Percentiles rank a stretch among this genome's conserved stretches.
phyloP scores from a whole-genome alignment of 2,888 invertebrate species.

The Psococerastis gibbosa region DNA sequence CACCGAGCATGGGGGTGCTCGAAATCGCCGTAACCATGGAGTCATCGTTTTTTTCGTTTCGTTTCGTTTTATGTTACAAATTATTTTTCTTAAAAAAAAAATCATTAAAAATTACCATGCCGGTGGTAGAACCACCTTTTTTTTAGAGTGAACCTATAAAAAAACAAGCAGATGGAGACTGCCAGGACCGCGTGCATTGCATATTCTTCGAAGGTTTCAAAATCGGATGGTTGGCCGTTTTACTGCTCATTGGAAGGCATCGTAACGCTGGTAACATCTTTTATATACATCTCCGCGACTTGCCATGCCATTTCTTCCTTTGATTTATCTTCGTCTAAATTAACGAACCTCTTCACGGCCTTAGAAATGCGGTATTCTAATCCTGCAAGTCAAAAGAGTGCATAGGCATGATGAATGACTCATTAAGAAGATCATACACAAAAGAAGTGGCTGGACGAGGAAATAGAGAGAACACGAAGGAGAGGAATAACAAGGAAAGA shows the following conservation, averaged over 20 bases:
- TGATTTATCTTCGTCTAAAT: constrained; percentile 63
- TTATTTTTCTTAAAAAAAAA: no score
- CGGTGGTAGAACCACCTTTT: no score
- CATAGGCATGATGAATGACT: constrained; percentile 9
- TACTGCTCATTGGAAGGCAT: constrained; percentile 24
- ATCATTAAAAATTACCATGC: no score
- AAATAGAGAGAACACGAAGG: no score
- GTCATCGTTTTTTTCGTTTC: background rate
- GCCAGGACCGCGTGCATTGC: no score
- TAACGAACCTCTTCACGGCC: constrained; percentile 62
- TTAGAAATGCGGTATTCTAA: constrained; percentile 31
- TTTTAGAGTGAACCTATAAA: no score
- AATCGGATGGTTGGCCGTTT: no score
- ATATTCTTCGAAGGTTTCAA: no score
- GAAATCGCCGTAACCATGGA: background rate
- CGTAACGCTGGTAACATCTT: constrained; percentile 81
- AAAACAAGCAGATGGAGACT: no score
- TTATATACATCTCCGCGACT: constrained; percentile 92
- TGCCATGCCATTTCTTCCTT: constrained; percentile 94
- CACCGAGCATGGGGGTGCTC: background rate
- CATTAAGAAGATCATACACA: constrained; percentile 13
- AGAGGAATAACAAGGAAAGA: no score
- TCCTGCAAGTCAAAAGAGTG: constrained; percentile 14
- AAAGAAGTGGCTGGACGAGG: no score
- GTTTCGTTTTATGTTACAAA: no score